Evolutionary conservation across 2,888 invertebrate genomes (phyloP).

Genomic region (Drosophila paracracens): DNA sequence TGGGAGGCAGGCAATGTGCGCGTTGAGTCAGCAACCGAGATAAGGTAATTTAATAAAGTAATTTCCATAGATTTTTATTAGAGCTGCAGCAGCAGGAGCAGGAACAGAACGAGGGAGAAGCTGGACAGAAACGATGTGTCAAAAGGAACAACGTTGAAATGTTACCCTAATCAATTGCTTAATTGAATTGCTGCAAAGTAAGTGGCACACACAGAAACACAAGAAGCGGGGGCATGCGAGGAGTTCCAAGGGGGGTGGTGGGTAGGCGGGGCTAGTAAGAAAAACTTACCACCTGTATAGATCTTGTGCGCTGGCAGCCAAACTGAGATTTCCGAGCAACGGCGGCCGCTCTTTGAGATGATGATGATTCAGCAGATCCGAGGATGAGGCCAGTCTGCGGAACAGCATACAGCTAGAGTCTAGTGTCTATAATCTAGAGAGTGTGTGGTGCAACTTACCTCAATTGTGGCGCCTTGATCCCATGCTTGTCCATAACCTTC

Average conservation of each 20-base stretch:
- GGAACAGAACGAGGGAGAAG: not conserved
- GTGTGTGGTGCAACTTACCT: constrained; percentile 83
- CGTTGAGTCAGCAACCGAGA: constrained; percentile 65
- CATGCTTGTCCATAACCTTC: constrained; percentile 93
- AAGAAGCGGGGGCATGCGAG: constrained; percentile 8
- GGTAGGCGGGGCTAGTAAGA: constrained; percentile 50
- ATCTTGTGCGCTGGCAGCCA: constrained; percentile 86
- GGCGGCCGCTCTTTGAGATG: constrained; percentile 87
- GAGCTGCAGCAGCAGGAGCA: constrained; percentile 24
- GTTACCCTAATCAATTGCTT: constrained; percentile 69
- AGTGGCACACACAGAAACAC: constrained; percentile 4
- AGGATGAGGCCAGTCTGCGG: constrained; percentile 87
- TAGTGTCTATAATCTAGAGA: not conserved
- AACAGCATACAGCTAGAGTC: not conserved
- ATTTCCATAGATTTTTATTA: constrained; percentile 77
- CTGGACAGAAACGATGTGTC: constrained; percentile 19
- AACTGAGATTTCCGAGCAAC: constrained; percentile 84
- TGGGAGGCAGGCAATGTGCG: constrained; percentile 10
- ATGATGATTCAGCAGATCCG: constrained; percentile 87
- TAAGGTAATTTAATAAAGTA: constrained; percentile 77
- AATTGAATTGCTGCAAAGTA: constrained; percentile 61
- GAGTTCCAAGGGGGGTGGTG: not conserved
- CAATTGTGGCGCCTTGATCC: constrained; percentile 91
- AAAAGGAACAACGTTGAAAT: constrained; percentile 47
- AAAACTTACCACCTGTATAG: constrained; percentile 86